phyloP scores from a whole-genome alignment of 1,140 invertebrate species.

The Lepidostoma basale region DNA sequence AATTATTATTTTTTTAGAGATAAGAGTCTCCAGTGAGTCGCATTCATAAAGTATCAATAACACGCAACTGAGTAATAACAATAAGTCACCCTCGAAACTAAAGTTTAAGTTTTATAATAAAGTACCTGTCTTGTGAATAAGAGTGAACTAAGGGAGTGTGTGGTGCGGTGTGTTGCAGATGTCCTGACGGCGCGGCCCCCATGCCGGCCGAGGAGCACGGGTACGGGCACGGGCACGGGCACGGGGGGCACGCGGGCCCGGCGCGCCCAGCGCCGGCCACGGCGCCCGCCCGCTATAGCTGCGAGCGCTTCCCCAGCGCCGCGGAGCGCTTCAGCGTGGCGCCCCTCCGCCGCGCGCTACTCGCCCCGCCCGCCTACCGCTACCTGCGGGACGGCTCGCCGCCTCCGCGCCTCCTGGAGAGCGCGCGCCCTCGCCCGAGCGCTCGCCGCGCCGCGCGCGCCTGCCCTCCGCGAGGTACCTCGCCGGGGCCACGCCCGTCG shows the following conservation, averaged over 20 bases:
- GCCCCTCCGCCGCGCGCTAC: conserved; percentile 49
- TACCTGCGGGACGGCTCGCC: conserved; percentile 58
- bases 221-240: conserved; percentile 58
- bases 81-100: no score
- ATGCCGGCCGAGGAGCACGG: conserved; percentile 54
- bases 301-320: conserved; percentile 60
- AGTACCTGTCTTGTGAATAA: no score
- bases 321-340: conserved; percentile 61
- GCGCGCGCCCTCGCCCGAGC: conserved; percentile 51
- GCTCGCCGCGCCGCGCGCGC: conserved; percentile 54
- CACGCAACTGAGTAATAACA: no score
- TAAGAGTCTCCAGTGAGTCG: no score
- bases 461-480: conserved; percentile 51
- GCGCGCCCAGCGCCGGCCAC: conserved; percentile 58
- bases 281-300: conserved; percentile 57
- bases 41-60: no score
- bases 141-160: no score
- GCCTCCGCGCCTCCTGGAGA: conserved; percentile 58
- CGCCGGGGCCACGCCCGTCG: conserved; percentile 26
- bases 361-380: conserved; percentile 53
- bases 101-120: no score
- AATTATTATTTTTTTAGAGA: no score
- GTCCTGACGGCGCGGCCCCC: conserved; percentile 51
- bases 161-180: conserved; percentile 41
- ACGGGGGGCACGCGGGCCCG: conserved; percentile 62